Percentiles rank a stretch among this genome's conserved stretches.
These are phyloP conservation scores for Stenotaenia linearis DNA, from an alignment of 2,888 invertebrate species.

Conservation along the genomic window DNA sequence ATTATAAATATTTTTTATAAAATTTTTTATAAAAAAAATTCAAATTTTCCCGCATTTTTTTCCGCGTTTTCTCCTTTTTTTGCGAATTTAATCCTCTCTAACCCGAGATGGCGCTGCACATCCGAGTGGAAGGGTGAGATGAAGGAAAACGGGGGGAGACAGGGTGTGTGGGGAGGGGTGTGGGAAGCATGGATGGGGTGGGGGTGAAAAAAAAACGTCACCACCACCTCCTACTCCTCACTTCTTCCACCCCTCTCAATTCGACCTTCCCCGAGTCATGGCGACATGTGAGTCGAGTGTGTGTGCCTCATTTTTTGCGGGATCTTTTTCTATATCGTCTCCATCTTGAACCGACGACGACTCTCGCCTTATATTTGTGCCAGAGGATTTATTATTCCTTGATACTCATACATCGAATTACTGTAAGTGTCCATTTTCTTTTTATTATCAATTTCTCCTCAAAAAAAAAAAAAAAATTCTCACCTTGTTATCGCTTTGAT, in stretches of 20 bases:
- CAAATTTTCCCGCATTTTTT: background rate
- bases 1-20: background rate
- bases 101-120: conserved; percentile 19
- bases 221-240: background rate
- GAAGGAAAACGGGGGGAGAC: background rate
- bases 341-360: background rate
- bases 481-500: conserved; percentile 7
- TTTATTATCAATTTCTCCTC: background rate
- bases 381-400: background rate
- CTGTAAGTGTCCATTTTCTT: background rate
- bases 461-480: background rate
- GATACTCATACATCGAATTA: background rate
- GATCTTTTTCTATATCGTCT: background rate
- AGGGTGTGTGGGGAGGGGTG: background rate
- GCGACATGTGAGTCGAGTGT: conserved; percentile 12
- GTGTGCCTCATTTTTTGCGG: background rate
- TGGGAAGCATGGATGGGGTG: background rate
- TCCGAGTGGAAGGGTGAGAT: conserved; percentile 16
- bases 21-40: background rate
- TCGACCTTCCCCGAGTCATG: conserved; percentile 11
- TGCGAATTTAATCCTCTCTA: background rate
- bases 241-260: conserved; percentile 4
- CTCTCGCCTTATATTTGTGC: background rate
- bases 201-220: background rate
- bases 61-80: background rate